Evolutionary conservation across 2,797 vertebrate genomes (phyloP).

Genomic region (Buceros bicornis): DNA sequence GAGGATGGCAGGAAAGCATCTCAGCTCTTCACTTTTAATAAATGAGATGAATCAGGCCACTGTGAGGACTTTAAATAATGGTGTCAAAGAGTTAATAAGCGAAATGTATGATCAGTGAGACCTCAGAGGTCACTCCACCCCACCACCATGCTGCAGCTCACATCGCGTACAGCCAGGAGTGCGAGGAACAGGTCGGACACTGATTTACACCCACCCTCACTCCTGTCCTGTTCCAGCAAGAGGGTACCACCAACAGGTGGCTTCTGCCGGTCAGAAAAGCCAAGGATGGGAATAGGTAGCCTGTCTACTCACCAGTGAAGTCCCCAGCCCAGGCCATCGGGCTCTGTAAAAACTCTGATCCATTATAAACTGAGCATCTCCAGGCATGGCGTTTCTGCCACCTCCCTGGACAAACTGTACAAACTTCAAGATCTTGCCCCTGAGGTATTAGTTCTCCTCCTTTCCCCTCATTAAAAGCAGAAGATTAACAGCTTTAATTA

Average conservation of each 20-base stretch:
- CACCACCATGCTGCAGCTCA: neutral
- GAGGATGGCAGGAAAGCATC: neutral
- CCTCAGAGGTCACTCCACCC: neutral
- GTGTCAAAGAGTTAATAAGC: neutral
- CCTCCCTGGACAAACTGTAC: neutral
- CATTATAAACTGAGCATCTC: neutral
- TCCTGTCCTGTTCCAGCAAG: neutral
- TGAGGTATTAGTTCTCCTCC: neutral
- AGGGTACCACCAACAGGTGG: accelerated
- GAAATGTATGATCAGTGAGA: neutral
- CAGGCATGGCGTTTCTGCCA: neutral
- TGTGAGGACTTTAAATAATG: neutral
- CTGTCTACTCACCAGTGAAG: neutral
- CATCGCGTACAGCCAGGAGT: accelerated
- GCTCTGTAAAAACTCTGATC: neutral
- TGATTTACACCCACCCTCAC: neutral
- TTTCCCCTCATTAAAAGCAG: constrained; percentile 28
- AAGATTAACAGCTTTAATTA: constrained; percentile 75
- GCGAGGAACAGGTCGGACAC: neutral
- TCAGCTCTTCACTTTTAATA: neutral
- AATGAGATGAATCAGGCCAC: neutral
- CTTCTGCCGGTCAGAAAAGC: neutral
- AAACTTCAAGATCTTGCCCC: neutral
- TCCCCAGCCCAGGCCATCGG: neutral
- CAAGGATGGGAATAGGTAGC: neutral